Evolutionary conservation across 1,140 invertebrate genomes (phyloP).

Genomic region (Sycophila sp.): DNA sequence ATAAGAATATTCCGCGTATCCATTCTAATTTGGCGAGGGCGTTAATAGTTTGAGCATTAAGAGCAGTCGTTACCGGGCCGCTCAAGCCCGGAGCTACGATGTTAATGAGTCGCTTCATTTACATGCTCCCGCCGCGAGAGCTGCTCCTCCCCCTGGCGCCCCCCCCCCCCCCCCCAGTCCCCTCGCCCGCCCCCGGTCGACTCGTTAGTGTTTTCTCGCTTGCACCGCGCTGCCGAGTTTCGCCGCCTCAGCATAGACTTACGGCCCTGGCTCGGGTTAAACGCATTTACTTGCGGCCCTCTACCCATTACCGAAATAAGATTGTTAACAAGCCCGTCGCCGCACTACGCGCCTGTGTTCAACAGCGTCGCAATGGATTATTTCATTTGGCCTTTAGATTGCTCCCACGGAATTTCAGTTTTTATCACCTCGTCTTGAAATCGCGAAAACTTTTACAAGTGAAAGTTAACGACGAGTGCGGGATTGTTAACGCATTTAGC

Average conservation of each 20-base stretch:
- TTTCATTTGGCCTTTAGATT: too few relatives aligned
- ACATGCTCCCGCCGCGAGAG: conserved; percentile 27
- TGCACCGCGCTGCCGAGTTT: not conserved
- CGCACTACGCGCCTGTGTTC: not conserved
- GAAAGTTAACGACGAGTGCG: too few relatives aligned
- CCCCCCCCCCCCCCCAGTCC: not conserved
- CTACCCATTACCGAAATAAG: conserved; percentile 33
- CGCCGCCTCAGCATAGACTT: conserved; percentile 20
- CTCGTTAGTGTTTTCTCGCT: conserved; percentile 17
- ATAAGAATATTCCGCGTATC: conserved; percentile 30
- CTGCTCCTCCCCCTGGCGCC: not conserved
- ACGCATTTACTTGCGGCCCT: conserved; percentile 1
- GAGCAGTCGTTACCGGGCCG: conserved; percentile 38
- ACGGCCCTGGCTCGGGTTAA: not conserved
- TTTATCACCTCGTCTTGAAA: too few relatives aligned
- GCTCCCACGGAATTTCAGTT: too few relatives aligned
- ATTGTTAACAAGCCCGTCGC: conserved; percentile 27
- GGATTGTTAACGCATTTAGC: too few relatives aligned
- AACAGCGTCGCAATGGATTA: not conserved
- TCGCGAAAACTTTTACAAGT: too few relatives aligned
- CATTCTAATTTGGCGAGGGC: conserved; percentile 39
- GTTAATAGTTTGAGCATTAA: conserved; percentile 51
- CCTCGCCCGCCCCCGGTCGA: not conserved
- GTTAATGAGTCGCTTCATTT: conserved; percentile 52
- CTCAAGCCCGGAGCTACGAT: conserved; percentile 42